phyloP scores from a whole-genome alignment of 2,888 invertebrate species.

The Vesta saturnalis region DNA sequence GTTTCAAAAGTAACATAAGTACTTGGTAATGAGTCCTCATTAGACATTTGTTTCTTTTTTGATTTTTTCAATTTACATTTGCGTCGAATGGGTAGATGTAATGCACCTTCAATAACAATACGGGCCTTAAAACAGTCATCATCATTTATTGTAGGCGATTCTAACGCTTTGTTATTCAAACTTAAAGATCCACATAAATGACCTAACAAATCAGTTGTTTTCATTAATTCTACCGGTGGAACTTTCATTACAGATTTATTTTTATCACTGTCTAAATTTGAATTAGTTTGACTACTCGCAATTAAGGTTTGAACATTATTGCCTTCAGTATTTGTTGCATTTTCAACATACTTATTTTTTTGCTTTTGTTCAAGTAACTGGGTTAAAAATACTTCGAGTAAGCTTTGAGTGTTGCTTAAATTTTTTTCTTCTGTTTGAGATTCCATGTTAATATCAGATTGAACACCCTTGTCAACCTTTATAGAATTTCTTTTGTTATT shows the following conservation, averaged over 20 bases:
- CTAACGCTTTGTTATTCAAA: constrained; percentile 32
- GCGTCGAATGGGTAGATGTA: constrained; percentile 64
- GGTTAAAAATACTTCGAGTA: constrained; percentile 49
- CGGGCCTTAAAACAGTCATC: constrained; percentile 61
- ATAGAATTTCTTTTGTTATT: background rate
- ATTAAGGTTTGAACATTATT: too few relatives aligned
- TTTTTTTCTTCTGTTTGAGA: constrained; percentile 13
- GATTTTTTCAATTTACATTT: constrained; percentile 56
- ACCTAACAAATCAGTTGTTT: constrained; percentile 58
- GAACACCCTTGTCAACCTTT: constrained; percentile 32
- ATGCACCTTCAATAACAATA: constrained; percentile 67
- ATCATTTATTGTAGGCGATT: background rate
- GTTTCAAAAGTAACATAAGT: constrained; percentile 72
- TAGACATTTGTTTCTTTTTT: constrained; percentile 50
- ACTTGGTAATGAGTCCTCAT: constrained; percentile 65
- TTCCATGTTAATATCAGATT: constrained; percentile 37
- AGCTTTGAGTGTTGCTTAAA: constrained; percentile 24
- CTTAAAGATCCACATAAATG: constrained; percentile 57
- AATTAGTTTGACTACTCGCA: too few relatives aligned
- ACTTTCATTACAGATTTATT: background rate
- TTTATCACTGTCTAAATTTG: constrained; percentile 41
- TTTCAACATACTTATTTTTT: constrained; percentile 49
- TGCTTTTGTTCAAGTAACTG: constrained; percentile 47
- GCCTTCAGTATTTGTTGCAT: constrained; percentile 53
- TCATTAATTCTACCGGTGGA: constrained; percentile 41